Percentiles rank a stretch among this genome's conserved stretches.
These are phyloP conservation scores for Cephus sareptanus DNA, from an alignment of 2,888 invertebrate species.

Conservation along the genomic window DNA sequence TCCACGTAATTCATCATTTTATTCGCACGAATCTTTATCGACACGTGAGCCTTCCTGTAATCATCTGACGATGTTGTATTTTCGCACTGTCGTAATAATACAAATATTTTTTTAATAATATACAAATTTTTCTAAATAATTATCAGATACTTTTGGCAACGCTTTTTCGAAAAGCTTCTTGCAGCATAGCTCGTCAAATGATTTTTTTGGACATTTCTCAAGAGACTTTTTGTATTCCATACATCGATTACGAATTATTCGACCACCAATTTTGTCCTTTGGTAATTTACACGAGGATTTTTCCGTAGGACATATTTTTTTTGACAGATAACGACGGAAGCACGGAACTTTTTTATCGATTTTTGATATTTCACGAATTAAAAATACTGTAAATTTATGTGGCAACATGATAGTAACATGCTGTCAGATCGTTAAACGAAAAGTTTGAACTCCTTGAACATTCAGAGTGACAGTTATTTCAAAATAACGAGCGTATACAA, in stretches of 20 bases:
- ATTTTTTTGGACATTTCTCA: slow-evolving; percentile 28
- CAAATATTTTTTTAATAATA: background rate
- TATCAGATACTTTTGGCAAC: slow-evolving; percentile 22
- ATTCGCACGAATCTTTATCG: slow-evolving; percentile 14
- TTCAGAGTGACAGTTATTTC: background rate
- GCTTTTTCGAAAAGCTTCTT: slow-evolving; percentile 17
- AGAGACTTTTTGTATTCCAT: slow-evolving; percentile 23
- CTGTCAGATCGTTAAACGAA: background rate
- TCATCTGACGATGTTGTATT: slow-evolving; percentile 23
- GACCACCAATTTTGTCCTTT: slow-evolving; percentile 9
- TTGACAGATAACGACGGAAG: slow-evolving; percentile 5
- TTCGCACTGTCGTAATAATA: slow-evolving; percentile 32
- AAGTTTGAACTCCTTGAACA: background rate
- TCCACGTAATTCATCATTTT: slow-evolving; percentile 23
- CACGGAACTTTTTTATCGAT: background rate
- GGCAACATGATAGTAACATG: background rate
- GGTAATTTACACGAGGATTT: slow-evolving; percentile 9
- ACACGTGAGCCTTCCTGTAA: slow-evolving; percentile 24
- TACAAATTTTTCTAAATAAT: background rate
- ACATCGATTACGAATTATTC: slow-evolving; percentile 17
- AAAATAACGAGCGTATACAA: background rate
- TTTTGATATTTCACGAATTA: background rate
- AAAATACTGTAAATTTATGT: background rate
- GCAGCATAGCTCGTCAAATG: slow-evolving; percentile 11
- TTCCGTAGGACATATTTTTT: slow-evolving; percentile 8